These are phyloP conservation scores for Papilio helenus DNA, from an alignment of 1,140 invertebrate genomes.

Conservation along the genomic window DNA sequence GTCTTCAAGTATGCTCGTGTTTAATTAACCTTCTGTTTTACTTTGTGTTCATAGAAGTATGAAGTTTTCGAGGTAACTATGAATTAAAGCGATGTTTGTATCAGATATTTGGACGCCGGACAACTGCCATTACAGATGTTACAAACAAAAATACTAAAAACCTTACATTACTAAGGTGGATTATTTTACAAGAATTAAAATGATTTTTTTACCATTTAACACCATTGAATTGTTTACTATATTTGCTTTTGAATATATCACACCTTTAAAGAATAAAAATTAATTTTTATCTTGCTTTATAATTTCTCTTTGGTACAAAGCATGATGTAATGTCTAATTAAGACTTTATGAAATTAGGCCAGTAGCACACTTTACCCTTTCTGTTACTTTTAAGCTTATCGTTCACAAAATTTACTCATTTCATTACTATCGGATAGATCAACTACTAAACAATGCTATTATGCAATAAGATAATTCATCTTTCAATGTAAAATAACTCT, in stretches of 20 bases:
- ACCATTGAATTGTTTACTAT: too few species aligned
- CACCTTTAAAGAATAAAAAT: too few species aligned
- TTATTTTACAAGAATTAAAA: too few species aligned
- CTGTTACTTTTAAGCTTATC: not conserved
- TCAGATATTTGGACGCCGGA: constrained; percentile 38
- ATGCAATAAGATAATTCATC: constrained; percentile 19
- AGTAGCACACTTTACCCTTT: not conserved
- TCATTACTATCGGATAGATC: constrained; percentile 16
- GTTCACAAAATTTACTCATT: constrained; percentile 1
- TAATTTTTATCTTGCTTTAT: too few species aligned
- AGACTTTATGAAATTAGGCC: not conserved
- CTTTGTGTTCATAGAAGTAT: constrained; percentile 46
- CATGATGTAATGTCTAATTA: not conserved
- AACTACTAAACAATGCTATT: not conserved
- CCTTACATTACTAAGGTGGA: too few species aligned
- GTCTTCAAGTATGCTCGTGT: constrained; percentile 45
- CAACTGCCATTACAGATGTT: too few species aligned
- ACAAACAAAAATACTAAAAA: too few species aligned
- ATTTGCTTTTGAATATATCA: too few species aligned
- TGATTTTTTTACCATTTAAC: too few species aligned
- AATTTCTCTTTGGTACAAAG: not conserved
- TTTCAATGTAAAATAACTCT: too few species aligned
- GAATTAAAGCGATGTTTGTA: constrained; percentile 49
- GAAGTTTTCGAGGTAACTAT: constrained; percentile 51
- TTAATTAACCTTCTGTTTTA: constrained; percentile 56